These are phyloP conservation scores for Drosophila recens DNA, from an alignment of 2,888 invertebrate species.

Conservation along the genomic window DNA sequence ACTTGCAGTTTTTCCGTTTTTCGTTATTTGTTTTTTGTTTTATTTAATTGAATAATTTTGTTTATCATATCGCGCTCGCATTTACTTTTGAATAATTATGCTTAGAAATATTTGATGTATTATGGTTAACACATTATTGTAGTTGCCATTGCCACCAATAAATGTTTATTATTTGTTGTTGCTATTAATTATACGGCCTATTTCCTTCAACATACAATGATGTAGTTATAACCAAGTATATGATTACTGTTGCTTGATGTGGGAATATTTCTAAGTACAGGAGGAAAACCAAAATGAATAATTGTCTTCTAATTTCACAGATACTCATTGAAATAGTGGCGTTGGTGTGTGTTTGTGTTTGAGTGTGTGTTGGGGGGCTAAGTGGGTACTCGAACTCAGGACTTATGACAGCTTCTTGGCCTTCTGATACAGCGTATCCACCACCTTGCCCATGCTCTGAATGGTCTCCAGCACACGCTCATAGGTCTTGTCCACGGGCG, in stretches of 20 bases:
- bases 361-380: neutral
- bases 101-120: conserved; percentile 44
- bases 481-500: conserved; percentile 97
- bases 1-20: conserved; percentile 12
- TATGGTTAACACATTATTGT: conserved; percentile 45
- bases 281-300: conserved; percentile 33
- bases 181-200: conserved; percentile 38
- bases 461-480: conserved; percentile 98
- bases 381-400: conserved; percentile 14
- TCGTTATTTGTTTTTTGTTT: conserved; percentile 47
- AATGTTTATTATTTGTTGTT: conserved; percentile 43
- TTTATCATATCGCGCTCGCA: conserved; percentile 64
- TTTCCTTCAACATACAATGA: conserved; percentile 30
- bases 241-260: conserved; percentile 23
- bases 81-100: conserved; percentile 46
- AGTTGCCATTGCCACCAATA: conserved; percentile 61
- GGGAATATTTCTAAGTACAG: conserved; percentile 27
- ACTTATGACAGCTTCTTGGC: conserved; percentile 97
- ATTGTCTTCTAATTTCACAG: conserved; percentile 50
- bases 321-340: conserved; percentile 31
- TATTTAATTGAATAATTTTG: conserved; percentile 73
- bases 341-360: conserved; percentile 16
- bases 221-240: conserved; percentile 33
- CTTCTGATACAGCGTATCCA: conserved; percentile 99
- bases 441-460: conserved; percentile 99